These are phyloP conservation scores for Panulirus ornatus DNA, from an alignment of 1,140 invertebrate genomes.

Conservation along the genomic window DNA sequence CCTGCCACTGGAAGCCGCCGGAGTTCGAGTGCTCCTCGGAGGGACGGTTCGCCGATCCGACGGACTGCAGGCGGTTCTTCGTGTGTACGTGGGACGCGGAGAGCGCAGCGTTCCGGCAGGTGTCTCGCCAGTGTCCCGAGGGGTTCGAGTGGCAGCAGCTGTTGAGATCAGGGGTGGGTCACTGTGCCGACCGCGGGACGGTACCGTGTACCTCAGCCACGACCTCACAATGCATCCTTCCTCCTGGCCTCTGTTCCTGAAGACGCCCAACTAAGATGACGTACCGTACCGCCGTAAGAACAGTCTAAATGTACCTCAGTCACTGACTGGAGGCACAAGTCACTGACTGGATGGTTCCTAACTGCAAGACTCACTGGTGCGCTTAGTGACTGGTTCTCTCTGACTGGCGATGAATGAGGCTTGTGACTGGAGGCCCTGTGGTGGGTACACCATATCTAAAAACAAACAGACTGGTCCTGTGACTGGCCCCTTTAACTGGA, in stretches of 20 bases:
- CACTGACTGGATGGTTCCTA: too few relatives aligned
- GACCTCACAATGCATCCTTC: constrained; percentile 13
- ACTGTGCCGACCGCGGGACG: background rate
- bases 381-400: too few relatives aligned
- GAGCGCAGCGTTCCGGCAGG: background rate
- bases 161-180: background rate
- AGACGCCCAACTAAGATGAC: too few relatives aligned
- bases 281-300: too few relatives aligned
- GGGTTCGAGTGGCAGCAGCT: constrained; percentile 44
- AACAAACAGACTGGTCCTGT: too few relatives aligned
- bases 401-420: too few relatives aligned
- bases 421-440: too few relatives aligned
- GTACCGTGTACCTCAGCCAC: background rate
- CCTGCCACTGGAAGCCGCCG: background rate
- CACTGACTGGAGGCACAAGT: too few relatives aligned
- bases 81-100: constrained; percentile 18
- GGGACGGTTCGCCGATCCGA: constrained; percentile 23
- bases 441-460: too few relatives aligned
- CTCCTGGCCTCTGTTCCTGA: background rate
- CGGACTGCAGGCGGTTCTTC: constrained; percentile 25
- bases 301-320: too few relatives aligned
- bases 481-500: too few relatives aligned
- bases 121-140: constrained; percentile 25
- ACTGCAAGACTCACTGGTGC: too few relatives aligned
- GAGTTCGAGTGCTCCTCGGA: constrained; percentile 7